Evolutionary conservation across 2,888 invertebrate genomes (phyloP), one percentile per base, ranked within the genome.

Genomic region (Drosophila flavopinicola): DNA sequence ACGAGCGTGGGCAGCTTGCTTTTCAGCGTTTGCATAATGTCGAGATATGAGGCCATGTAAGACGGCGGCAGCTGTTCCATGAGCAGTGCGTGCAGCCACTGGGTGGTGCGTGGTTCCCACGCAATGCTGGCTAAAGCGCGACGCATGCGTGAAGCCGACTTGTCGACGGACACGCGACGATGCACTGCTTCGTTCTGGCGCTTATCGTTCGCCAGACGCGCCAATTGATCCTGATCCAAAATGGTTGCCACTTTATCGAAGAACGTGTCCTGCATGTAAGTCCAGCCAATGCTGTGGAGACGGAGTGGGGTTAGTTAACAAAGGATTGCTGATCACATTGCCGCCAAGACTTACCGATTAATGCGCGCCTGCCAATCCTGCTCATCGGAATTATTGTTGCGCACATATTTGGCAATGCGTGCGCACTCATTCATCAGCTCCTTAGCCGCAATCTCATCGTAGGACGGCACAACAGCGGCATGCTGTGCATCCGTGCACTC

Each of bases 51-150:
- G 0, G 94, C 93, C 73, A 96, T 92, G 87, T 95, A 94, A 4
- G 93, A 92, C 13, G 93, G 92, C 45, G 93, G 94, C 39, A 96
- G 90, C 79, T 93, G 92, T 66, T 96, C 95, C 73, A 96, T 92
- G 6, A 96, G 89, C 7, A 95, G 89, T 35, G 93, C 91, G 89
- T 97, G 96, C 27, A 97, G 89, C 97, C 97, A 97, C 74, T 96
- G 95, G 0, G 94, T 93, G 20, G 95, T 90, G 70, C 94, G 93
- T 20, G 93, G 89, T 75, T 96, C 95, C 96, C 96, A 96, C n/a
- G 93, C 92, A 7, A 95, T 92, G 3, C 93, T 92, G 0, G 95
- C 94, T 66, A 96, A 91, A n/a, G 94, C 92, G 70, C 94, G 93
- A 29, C 96, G 92, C 70, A 96, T 92, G 56, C 94, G 92, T 66